phyloP scores from a whole-genome alignment of 2,113 vertebrate species.

The Zosterops pallidus region DNA sequence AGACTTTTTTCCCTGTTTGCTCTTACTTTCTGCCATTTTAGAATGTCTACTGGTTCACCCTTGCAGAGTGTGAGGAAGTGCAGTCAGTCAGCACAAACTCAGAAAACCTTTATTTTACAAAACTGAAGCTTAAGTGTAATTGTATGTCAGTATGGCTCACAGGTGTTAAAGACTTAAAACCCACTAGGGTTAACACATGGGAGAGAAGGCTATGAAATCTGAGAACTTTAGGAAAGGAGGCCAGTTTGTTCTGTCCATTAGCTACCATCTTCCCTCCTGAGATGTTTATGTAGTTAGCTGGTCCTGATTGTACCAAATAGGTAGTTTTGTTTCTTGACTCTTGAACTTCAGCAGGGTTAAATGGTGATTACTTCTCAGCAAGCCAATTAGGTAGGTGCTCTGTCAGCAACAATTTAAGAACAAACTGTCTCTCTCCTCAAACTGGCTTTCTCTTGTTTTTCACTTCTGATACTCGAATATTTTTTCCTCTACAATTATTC shows the following conservation, averaged over 20 bases:
- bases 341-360: background rate
- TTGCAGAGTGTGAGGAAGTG: background rate
- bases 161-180: background rate
- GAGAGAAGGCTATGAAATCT: background rate
- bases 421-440: background rate
- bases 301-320: background rate
- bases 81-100: background rate
- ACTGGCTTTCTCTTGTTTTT: background rate
- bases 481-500: background rate
- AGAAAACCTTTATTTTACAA: background rate
- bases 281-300: background rate
- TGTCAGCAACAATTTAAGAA: background rate
- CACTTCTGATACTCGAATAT: background rate
- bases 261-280: background rate
- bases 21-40: background rate
- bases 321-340: background rate
- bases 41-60: background rate
- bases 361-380: background rate
- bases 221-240: background rate
- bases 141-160: background rate
- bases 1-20: background rate
- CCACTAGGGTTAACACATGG: background rate
- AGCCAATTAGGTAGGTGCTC: background rate
- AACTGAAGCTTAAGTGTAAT: background rate
- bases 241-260: background rate